These are phyloP conservation scores for Actinia equina DNA, from an alignment of 64 coral and sea anemone genomes.

Conservation along the genomic window DNA sequence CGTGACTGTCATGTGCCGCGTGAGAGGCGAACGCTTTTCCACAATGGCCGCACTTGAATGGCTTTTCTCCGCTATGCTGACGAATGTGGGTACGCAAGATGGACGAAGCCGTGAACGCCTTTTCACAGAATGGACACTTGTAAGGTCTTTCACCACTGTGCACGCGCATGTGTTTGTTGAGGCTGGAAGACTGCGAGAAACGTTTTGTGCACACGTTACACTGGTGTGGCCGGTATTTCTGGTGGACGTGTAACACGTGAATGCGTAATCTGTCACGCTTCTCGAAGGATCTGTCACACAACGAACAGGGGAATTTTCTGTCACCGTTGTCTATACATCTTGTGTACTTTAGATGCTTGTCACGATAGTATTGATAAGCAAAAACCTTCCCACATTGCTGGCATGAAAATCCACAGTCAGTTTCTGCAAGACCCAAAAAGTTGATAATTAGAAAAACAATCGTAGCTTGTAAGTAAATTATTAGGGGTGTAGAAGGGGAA, in stretches of 20 bases:
- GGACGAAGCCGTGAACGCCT: slow-evolving; percentile 83
- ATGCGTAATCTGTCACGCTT: slow-evolving; percentile 90
- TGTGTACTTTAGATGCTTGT: slow-evolving; percentile 91
- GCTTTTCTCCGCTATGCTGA: slow-evolving; percentile 89
- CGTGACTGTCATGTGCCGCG: slow-evolving; percentile 92
- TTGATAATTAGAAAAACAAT: too few species aligned
- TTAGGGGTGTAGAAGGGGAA: too few species aligned
- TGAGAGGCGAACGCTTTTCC: slow-evolving; percentile 88
- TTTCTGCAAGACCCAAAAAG: neutral
- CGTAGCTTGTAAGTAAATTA: too few species aligned
- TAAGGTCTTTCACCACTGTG: slow-evolving; percentile 85
- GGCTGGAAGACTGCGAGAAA: slow-evolving; percentile 85
- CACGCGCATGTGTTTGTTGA: slow-evolving; percentile 97
- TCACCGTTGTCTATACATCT: slow-evolving; percentile 82
- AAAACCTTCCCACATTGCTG: slow-evolving; percentile 83
- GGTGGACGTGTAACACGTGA: slow-evolving; percentile 80
- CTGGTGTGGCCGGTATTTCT: slow-evolving; percentile 83
- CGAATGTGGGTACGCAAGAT: slow-evolving; percentile 87
- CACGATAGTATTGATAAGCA: slow-evolving; percentile 87
- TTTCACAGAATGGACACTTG: slow-evolving; percentile 83
- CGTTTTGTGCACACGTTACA: slow-evolving; percentile 72
- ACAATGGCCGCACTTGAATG: slow-evolving; percentile 87
- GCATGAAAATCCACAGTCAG: slow-evolving; percentile 54
- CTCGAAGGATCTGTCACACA: slow-evolving; percentile 87
- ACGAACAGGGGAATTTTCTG: slow-evolving; percentile 71